Percentiles rank a stretch among this genome's conserved stretches.
Evolutionary conservation across 2,797 vertebrate genomes (phyloP).

Genomic region (Ctenopoma multispine): DNA sequence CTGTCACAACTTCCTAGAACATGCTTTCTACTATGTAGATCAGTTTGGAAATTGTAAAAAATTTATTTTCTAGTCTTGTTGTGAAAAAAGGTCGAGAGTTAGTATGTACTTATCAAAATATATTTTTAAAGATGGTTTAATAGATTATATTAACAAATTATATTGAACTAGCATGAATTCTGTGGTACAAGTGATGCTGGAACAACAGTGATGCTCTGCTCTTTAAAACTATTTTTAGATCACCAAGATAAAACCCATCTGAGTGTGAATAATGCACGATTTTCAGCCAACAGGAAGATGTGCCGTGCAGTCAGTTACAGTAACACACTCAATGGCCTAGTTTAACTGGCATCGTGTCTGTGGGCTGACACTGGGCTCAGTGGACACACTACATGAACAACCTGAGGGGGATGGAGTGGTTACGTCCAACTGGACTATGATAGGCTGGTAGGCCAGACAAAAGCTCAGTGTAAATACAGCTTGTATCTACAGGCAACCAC

Average conservation of each 20-base stretch:
- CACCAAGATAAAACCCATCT: slow-evolving; percentile 65
- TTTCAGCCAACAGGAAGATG: slow-evolving; percentile 72
- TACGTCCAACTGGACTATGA: slow-evolving; percentile 38
- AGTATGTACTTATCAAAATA: too few species aligned
- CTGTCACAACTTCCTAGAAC: too few species aligned
- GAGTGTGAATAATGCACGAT: slow-evolving; percentile 70
- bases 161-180: slow-evolving; percentile 4
- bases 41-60: too few species aligned
- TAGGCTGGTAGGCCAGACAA: slow-evolving; percentile 72
- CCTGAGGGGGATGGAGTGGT: slow-evolving; percentile 51
- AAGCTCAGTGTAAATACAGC: slow-evolving; percentile 77
- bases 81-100: too few species aligned
- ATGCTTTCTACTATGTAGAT: too few species aligned
- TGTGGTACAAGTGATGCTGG: slow-evolving; percentile 17
- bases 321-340: slow-evolving; percentile 76
- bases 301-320: slow-evolving; percentile 63
- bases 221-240: slow-evolving; percentile 79
- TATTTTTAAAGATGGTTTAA: not conserved
- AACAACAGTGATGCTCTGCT: slow-evolving; percentile 37
- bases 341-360: slow-evolving; percentile 61
- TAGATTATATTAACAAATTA: slow-evolving; percentile 6
- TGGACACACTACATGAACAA: slow-evolving; percentile 25
- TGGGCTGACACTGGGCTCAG: slow-evolving; percentile 43
- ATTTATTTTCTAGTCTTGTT: too few species aligned
- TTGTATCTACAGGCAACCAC: slow-evolving; percentile 80